Evolutionary conservation across 2,797 vertebrate species (phyloP), one percentile per base, ranked within the genome.

Genomic region (Eulemur rubriventer): DNA sequence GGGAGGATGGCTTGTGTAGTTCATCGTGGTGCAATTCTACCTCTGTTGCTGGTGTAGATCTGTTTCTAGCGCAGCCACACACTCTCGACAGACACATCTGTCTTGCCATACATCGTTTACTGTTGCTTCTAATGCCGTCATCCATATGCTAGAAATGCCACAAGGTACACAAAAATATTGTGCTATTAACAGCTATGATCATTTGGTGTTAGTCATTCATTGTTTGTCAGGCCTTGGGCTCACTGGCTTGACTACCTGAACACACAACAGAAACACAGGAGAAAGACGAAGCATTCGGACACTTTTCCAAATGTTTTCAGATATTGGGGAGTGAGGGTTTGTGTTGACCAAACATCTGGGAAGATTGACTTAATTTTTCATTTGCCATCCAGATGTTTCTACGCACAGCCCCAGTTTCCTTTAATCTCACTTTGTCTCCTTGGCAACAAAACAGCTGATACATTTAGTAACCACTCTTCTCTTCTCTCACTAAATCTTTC

Each of bases 341-440:
- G 22, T 72, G 33, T 35, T 61, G 13, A 94, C 5, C 41, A 82
- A 76, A 92, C 48, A 61, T 88, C 46, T 89, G 86, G 63, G 91
- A 55, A 95, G 89, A 70, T 9, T 9, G 73, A 84, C 50, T 38
- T 24, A 35, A 18, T 17, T 75, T 79, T 91, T 89, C 55, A 76
- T 84, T 96, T 96, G 41, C 57, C 43, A 38, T 81, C 91, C 89
- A 91, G 67, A 94, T 94, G 89, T 79, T 96, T 94, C 61, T 48
- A 65, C 17, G 35, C 55, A 22, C 55, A 33, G 12, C 24, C 7
- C 55, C 20, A 5, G 28, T 82, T 73, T 96, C 91, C 88, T 97
- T 72, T 50, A 50, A 63, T 86, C 43, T 93, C 38, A 72, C 59
- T 80, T 84, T 76, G 57, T 92, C 46, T 89, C 38, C 13, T 65